Percentiles rank a stretch among this genome's conserved stretches.
Conservation (phyloP, 2,888 invertebrate genomes). For the Dolomedes plantarius region DNA sequence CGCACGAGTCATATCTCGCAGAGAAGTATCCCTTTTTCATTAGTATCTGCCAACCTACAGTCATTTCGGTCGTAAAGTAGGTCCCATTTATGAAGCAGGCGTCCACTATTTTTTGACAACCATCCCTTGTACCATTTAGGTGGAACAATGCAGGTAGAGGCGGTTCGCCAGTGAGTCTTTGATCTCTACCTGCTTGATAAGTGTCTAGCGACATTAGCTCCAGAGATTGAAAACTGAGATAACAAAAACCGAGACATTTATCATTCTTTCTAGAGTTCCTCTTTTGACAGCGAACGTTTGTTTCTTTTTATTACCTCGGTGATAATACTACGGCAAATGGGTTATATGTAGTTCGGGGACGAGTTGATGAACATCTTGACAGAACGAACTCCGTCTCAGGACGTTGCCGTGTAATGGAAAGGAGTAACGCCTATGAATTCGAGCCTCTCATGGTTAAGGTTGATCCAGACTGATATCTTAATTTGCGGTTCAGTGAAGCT, state of each 20-base stretch:
- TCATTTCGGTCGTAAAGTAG: not conserved
- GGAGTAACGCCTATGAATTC: not conserved
- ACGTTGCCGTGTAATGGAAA: not conserved
- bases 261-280: constrained; percentile 43
- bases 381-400: not conserved
- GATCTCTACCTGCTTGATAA: constrained; percentile 35
- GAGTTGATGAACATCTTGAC: not conserved
- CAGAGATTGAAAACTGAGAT: constrained; percentile 45
- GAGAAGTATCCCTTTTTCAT: not conserved
- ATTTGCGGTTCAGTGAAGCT: not conserved
- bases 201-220: constrained; percentile 49
- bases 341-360: not conserved
- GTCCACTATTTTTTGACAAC: constrained; percentile 9
- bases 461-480: not conserved
- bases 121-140: not conserved
- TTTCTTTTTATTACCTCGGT: constrained; percentile 27
- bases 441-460: not conserved
- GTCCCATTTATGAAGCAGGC: constrained; percentile 6
- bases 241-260: constrained; percentile 40
- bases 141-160: constrained; percentile 33
- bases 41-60: not conserved
- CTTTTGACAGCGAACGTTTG: constrained; percentile 45
- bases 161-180: constrained; percentile 20
- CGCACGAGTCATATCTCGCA: not conserved
- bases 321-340: not conserved